Evolutionary conservation across 1,140 invertebrate genomes (phyloP), one percentile per base, ranked within the genome.

Genomic region (Drosophila asahinai): DNA sequence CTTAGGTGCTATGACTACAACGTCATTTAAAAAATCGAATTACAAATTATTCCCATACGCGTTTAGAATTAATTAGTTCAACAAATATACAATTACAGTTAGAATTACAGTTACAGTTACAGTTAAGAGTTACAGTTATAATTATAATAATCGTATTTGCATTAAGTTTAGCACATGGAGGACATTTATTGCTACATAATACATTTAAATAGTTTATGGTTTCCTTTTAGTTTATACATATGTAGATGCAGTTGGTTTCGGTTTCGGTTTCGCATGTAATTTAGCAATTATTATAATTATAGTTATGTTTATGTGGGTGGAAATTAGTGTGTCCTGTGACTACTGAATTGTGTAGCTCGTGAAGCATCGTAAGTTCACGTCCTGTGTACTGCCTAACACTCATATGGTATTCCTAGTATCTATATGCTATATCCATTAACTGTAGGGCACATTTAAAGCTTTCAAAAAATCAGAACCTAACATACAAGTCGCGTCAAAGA

Each of bases 141-240:
- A 40, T 66, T 77, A 63, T 65, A 81, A 70, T 77, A 78, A 55
- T 77, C 57, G 57, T 75, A 75, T 76, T 66, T 77, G 82, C 74
- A 68, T 80, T 72, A 77, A 60, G 79, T 92, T 92, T 92, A 92
- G 91, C 91, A 92, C 91, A 92, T 92, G 91, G 91, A 92, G 91
- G 87, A 90, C 84, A 83, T 90, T 86, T 86, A 87, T 86, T 71
- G 72, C 84, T 91, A 92, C 71, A 72, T 90, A 89, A 90, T 90
- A 90, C 84, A 87, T 75, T 81, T 58, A 81, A 66, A 72, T 63
- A 74, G 77, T 74, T 58, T 64, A 77, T 71, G 72, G 58, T 80
- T 74, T 81, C 55, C 75, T 59, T 49, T 43, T 48, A 30, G 30
- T 67, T 73, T 63, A 60, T 82, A 77, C 71, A 80, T 76, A 25